Evolutionary conservation across 2,797 vertebrate genomes (phyloP).

Genomic region (Hoplostethus mediterraneus): DNA sequence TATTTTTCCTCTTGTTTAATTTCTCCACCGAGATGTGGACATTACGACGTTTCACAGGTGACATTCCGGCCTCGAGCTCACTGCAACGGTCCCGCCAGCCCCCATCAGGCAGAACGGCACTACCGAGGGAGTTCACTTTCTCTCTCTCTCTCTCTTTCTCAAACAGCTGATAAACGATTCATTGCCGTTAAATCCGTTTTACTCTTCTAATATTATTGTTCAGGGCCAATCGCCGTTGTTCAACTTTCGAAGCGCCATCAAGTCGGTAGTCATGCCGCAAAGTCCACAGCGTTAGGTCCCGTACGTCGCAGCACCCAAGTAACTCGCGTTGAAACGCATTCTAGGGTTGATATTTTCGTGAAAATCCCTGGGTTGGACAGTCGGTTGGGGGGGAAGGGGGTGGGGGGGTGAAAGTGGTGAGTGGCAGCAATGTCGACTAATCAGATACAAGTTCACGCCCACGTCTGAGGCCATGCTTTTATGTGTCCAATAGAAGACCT

Average conservation of each 20-base stretch:
- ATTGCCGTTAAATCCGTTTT: conserved; percentile 33
- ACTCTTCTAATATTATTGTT: conserved; percentile 26
- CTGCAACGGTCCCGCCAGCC: conserved; percentile 73
- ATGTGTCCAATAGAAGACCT: conserved; percentile 71
- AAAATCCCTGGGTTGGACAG: conserved; percentile 68
- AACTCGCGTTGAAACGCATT: conserved; percentile 50
- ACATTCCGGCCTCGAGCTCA: conserved; percentile 69
- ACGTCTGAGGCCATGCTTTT: not conserved
- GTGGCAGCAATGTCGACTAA: conserved; percentile 63
- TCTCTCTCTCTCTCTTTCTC: conserved; percentile 45
- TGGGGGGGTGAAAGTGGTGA: conserved; percentile 42
- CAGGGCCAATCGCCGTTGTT: conserved; percentile 33
- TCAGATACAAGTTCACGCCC: conserved; percentile 22
- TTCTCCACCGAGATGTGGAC: conserved; percentile 30
- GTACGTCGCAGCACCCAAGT: conserved; percentile 25
- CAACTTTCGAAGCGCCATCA: conserved; percentile 57
- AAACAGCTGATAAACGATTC: conserved; percentile 61
- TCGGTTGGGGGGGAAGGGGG: conserved; percentile 50
- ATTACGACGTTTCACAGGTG: conserved; percentile 62
- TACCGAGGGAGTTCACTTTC: conserved; percentile 63
- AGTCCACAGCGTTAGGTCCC: conserved; percentile 37
- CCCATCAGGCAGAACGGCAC: conserved; percentile 70
- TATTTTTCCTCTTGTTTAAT: conserved; percentile 15
- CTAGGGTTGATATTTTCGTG: conserved; percentile 72
- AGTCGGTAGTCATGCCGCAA: conserved; percentile 52